phyloP scores from a whole-genome alignment of 2,888 invertebrate species.

The Epicampocera succincta region DNA sequence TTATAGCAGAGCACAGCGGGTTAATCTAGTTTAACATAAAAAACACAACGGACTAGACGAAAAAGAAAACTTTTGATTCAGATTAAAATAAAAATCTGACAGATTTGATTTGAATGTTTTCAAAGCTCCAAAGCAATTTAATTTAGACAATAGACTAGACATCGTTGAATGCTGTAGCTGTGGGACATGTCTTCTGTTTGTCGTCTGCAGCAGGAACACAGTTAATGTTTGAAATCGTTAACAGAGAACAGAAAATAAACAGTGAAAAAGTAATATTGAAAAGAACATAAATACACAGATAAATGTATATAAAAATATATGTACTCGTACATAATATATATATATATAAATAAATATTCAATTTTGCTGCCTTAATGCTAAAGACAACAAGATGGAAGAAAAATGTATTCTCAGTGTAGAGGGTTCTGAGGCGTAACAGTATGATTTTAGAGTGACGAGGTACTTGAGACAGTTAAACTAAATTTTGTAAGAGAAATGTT shows the following conservation, averaged over 20 bases:
- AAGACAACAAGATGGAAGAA: background rate
- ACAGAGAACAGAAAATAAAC: conserved; percentile 16
- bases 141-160: background rate
- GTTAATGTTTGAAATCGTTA: conserved; percentile 30
- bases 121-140: conserved; percentile 35
- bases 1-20: too few species aligned
- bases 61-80: background rate
- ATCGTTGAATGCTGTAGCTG: conserved; percentile 4
- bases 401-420: conserved; percentile 46
- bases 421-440: conserved; percentile 63
- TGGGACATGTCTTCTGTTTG: conserved; percentile 32
- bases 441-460: conserved; percentile 35
- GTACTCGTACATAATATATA: background rate
- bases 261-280: background rate
- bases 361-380: conserved; percentile 17
- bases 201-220: conserved; percentile 28
- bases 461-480: background rate
- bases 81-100: background rate
- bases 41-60: background rate
- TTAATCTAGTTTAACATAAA: too few species aligned
- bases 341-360: conserved; percentile 1
- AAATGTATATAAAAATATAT: conserved; percentile 9
- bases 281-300: conserved; percentile 10
- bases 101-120: conserved; percentile 16
- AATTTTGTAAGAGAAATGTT: too few species aligned